Percentiles rank a stretch among this genome's conserved stretches.
Evolutionary conservation across 2,113 vertebrate species (phyloP).

Genomic region (Sceloporus tristichus): DNA sequence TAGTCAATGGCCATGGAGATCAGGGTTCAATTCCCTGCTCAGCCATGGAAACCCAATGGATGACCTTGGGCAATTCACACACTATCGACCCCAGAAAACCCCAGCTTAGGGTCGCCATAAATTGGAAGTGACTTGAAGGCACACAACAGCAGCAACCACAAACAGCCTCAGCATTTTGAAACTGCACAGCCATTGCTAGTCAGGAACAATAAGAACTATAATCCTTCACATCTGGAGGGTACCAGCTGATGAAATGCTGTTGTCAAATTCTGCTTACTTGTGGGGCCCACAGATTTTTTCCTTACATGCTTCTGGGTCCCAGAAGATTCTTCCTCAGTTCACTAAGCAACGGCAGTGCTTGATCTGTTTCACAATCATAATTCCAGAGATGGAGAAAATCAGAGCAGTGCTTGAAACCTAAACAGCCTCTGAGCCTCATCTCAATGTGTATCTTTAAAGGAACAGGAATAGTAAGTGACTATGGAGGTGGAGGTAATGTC

Average conservation of each 20-base stretch:
- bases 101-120: no score
- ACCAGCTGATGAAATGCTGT: no score
- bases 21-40: no score
- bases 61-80: no score
- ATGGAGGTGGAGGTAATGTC: neutral
- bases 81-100: no score
- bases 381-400: neutral
- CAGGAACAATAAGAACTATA: neutral
- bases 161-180: neutral
- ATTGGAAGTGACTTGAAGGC: no score
- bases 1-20: no score
- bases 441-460: neutral
- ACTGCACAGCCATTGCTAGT: neutral
- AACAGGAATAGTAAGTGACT: neutral
- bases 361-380: neutral
- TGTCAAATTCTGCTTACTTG: no score
- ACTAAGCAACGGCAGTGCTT: neutral
- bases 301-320: neutral
- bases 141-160: no score
- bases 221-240: neutral
- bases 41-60: no score
- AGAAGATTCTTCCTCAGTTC: neutral
- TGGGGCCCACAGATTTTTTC: no score
- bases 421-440: neutral
- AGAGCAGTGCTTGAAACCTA: neutral